Conservation (phyloP, 2,797 vertebrate species). For the Lutjanus campechanus region DNA sequence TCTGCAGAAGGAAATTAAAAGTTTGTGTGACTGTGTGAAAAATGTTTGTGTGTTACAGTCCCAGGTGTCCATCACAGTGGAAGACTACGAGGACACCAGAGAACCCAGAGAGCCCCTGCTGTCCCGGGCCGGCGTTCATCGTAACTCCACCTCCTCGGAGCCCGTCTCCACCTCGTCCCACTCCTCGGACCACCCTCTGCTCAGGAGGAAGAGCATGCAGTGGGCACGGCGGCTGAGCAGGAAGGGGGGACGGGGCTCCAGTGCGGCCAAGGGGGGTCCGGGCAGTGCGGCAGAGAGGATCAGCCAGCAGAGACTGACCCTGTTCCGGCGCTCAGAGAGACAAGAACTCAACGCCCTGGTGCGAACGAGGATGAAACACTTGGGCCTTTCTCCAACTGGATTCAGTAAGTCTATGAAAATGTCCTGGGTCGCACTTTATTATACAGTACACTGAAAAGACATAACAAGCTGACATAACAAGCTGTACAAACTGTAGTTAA, state of each 20-base stretch:
- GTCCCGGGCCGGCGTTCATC: constrained; percentile 82
- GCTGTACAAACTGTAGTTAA: no score
- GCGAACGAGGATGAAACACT: constrained; percentile 89
- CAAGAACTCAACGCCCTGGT: constrained; percentile 90
- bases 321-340: constrained; percentile 89
- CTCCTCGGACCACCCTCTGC: constrained; percentile 87
- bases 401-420: constrained; percentile 83
- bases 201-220: constrained; percentile 91
- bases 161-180: constrained; percentile 85
- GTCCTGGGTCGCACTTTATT: no score
- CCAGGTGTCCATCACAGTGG: constrained; percentile 89
- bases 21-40: background rate
- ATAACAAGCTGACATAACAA: no score
- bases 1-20: constrained; percentile 21
- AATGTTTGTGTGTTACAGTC: constrained; percentile 77
- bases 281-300: constrained; percentile 88
- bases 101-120: constrained; percentile 87
- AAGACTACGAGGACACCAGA: constrained; percentile 89
- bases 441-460: no score
- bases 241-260: constrained; percentile 85
- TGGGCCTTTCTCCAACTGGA: constrained; percentile 88
- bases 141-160: constrained; percentile 89
- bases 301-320: constrained; percentile 88
- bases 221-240: constrained; percentile 90
- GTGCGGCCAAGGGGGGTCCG: constrained; percentile 82